These are phyloP conservation scores for Sussaba pulchella DNA, from an alignment of 2,888 invertebrate genomes.

Conservation along the genomic window DNA sequence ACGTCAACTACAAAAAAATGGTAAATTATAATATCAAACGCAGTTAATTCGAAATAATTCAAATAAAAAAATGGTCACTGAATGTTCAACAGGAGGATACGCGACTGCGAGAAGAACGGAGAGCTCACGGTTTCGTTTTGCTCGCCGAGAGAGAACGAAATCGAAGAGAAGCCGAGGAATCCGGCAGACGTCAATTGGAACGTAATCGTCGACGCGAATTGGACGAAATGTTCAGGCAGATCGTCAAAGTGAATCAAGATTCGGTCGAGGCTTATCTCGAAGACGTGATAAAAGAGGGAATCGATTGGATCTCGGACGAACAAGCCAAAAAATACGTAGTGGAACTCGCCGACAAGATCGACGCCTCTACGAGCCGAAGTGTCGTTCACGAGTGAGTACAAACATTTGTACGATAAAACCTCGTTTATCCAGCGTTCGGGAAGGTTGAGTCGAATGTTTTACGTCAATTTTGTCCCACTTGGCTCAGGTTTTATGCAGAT, in stretches of 20 bases:
- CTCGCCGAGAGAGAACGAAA: slow-evolving; percentile 91
- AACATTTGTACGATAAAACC: neutral
- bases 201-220: slow-evolving; percentile 90
- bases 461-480: no score
- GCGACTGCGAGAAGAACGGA: slow-evolving; percentile 91
- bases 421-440: neutral
- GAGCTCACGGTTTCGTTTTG: slow-evolving; percentile 91
- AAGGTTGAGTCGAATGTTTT: no score
- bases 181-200: slow-evolving; percentile 91
- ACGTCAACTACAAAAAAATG: no score
- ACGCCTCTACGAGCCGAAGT: slow-evolving; percentile 81
- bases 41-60: neutral
- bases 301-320: slow-evolving; percentile 86
- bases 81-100: slow-evolving; percentile 88
- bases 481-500: no score
- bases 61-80: neutral
- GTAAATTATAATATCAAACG: no score
- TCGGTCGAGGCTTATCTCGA: slow-evolving; percentile 88
- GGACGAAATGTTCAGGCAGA: slow-evolving; percentile 92
- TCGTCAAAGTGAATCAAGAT: slow-evolving; percentile 87
- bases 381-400: slow-evolving; percentile 9
- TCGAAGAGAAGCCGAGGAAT: slow-evolving; percentile 92
- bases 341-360: slow-evolving; percentile 86
- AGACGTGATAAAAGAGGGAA: slow-evolving; percentile 87
- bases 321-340: slow-evolving; percentile 86